Percentiles rank a stretch among this genome's conserved stretches.
Evolutionary conservation across 2,888 invertebrate species (phyloP).

Genomic region (Amiota communis): DNA sequence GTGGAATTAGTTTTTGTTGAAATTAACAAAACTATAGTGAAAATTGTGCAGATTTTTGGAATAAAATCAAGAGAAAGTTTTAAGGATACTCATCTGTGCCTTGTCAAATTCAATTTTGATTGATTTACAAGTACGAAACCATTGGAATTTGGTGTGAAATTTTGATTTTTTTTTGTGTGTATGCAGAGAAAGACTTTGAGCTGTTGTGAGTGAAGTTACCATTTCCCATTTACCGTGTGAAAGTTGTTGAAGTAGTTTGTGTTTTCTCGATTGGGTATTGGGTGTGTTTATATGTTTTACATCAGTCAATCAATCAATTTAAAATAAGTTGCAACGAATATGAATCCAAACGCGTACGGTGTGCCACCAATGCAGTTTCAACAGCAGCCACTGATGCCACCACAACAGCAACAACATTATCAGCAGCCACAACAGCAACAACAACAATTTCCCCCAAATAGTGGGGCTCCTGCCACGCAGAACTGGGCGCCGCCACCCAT

Average conservation of each 20-base stretch:
- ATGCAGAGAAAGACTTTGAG: slow-evolving; percentile 52
- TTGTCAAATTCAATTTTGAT: too few species aligned
- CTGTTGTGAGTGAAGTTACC: slow-evolving; percentile 35
- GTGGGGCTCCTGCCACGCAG: too few species aligned
- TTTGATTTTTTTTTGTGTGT: slow-evolving; percentile 3
- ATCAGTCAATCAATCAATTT: slow-evolving; percentile 3
- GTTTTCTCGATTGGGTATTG: slow-evolving; percentile 25
- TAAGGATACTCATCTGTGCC: too few species aligned
- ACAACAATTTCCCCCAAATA: slow-evolving; percentile 27
- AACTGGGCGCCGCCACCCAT: slow-evolving; percentile 35
- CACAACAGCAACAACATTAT: slow-evolving; percentile 42
- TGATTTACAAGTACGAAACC: too few species aligned
- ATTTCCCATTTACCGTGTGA: slow-evolving; percentile 45
- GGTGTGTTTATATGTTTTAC: slow-evolving; percentile 39
- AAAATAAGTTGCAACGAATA: slow-evolving; percentile 39
- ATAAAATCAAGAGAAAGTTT: too few species aligned
- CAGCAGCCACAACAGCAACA: slow-evolving; percentile 45
- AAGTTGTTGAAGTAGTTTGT: slow-evolving; percentile 47
- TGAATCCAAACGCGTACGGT: slow-evolving; percentile 71
- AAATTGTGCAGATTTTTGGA: slow-evolving; percentile 34
- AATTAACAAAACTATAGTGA: slow-evolving; percentile 46
- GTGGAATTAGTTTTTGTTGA: slow-evolving; percentile 66
- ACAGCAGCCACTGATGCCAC: slow-evolving; percentile 41
- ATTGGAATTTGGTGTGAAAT: too few species aligned
- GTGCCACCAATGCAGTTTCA: slow-evolving; percentile 68